Percentiles rank a stretch among this genome's conserved stretches.
Evolutionary conservation across 2,797 vertebrate species (phyloP).

Genomic region (Peromyscus nudipes): DNA sequence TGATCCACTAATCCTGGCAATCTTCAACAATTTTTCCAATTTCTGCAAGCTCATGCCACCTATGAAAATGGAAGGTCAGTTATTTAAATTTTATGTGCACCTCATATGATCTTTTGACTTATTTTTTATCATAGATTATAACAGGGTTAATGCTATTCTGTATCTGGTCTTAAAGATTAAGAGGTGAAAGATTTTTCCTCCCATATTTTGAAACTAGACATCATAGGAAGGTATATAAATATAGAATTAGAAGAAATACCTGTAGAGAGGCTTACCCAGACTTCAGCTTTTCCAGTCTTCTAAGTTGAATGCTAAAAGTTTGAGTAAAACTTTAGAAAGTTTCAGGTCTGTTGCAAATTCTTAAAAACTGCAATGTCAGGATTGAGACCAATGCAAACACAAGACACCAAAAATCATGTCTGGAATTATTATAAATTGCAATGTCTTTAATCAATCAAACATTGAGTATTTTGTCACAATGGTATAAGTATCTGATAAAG

Average conservation of each 20-base stretch:
- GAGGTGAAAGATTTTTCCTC: neutral
- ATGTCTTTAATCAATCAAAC: neutral
- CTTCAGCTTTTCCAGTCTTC: neutral
- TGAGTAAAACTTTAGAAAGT: neutral
- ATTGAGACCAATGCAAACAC: neutral
- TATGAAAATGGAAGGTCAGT: neutral
- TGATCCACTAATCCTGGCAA: neutral
- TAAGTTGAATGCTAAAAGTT: neutral
- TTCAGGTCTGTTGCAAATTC: neutral
- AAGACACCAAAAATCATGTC: neutral
- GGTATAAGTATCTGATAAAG: neutral
- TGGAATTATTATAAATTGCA: slow-evolving; percentile 24
- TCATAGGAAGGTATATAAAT: neutral
- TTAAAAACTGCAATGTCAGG: neutral
- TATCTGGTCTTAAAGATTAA: neutral
- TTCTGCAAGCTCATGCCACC: neutral
- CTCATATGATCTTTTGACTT: neutral
- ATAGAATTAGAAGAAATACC: neutral
- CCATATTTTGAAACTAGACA: neutral
- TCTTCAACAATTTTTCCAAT: neutral
- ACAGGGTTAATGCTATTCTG: neutral
- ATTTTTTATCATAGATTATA: neutral
- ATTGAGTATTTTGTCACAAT: neutral
- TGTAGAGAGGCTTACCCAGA: neutral
- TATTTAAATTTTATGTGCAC: neutral